These are phyloP conservation scores for Aphrocallistes beatrix DNA, from an alignment of 37 sponge, comb jelly and placozoan genomes.

Conservation along the genomic window DNA sequence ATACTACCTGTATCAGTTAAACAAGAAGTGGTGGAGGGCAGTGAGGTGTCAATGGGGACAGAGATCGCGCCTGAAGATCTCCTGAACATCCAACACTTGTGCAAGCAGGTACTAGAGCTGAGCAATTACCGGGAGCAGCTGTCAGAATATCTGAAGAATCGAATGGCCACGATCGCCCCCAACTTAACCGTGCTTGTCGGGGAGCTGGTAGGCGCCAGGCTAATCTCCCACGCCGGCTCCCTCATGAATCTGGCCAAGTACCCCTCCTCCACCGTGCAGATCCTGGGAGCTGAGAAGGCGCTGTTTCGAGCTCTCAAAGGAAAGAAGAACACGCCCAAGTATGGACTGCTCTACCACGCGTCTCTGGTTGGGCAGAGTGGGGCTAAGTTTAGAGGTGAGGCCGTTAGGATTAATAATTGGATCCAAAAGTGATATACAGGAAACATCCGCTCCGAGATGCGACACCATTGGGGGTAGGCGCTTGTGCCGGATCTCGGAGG, in stretches of 20 bases:
- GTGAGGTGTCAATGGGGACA: slow-evolving; percentile 97
- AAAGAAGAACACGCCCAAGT: slow-evolving; percentile 95
- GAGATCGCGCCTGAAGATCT: slow-evolving; percentile 83
- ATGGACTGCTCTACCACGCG: slow-evolving; percentile 94
- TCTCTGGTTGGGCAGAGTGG: slow-evolving; percentile 84
- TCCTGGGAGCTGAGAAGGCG: slow-evolving; percentile 94
- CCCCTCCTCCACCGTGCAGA: slow-evolving; percentile 95
- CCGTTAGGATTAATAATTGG: not conserved
- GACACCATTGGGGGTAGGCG: too few relatives aligned
- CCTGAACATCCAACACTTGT: slow-evolving; percentile 61
- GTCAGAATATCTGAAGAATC: slow-evolving; percentile 90
- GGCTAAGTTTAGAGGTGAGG: slow-evolving; percentile 87
- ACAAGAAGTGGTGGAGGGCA: slow-evolving; percentile 65
- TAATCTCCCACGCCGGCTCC: slow-evolving; percentile 92
- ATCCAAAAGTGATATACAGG: too few relatives aligned
- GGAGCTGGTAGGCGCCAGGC: slow-evolving; percentile 89
- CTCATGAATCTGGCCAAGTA: slow-evolving; percentile 90
- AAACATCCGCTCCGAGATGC: too few relatives aligned
- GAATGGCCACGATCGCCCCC: slow-evolving; percentile 92
- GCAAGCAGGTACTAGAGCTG: slow-evolving; percentile 70
- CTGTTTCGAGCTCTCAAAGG: slow-evolving; percentile 95
- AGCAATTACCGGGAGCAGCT: slow-evolving; percentile 60
- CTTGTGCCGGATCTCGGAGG: too few relatives aligned
- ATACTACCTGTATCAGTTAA: slow-evolving; percentile 81
- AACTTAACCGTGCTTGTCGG: slow-evolving; percentile 93